phyloP scores from a whole-genome alignment of 2,113 vertebrate genomes.

The Leuciscus idus region DNA sequence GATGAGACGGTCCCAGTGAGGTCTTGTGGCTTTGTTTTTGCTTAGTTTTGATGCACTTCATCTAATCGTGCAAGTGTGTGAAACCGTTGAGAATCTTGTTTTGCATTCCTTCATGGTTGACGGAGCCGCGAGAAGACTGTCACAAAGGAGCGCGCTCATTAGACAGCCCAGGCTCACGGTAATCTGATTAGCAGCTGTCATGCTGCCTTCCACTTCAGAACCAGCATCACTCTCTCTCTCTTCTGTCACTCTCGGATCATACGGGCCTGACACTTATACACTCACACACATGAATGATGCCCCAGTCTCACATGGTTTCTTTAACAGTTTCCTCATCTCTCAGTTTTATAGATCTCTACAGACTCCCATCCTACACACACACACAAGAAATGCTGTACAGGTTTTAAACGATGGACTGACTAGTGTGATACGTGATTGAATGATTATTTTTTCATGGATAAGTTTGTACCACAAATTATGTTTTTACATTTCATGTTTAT shows the following conservation, averaged over 20 bases:
- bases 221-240: constrained; percentile 57
- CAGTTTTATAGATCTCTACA: background rate
- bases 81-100: constrained; percentile 70
- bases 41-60: constrained; percentile 65
- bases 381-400: background rate
- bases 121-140: constrained; percentile 71
- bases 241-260: constrained; percentile 27
- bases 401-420: background rate
- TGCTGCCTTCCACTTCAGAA: constrained; percentile 70
- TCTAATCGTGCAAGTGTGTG: constrained; percentile 70
- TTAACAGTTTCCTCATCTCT: background rate
- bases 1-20: constrained; percentile 67
- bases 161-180: constrained; percentile 74
- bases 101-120: constrained; percentile 73
- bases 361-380: background rate
- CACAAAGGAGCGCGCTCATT: constrained; percentile 78
- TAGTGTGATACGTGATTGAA: background rate
- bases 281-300: constrained; percentile 27
- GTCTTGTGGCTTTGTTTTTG: constrained; percentile 64
- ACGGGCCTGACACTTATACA: constrained; percentile 6
- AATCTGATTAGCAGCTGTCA: constrained; percentile 82
- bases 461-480: background rate
- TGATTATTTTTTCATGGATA: background rate
- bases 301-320: background rate
- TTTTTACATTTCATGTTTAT: background rate